Percentiles rank a stretch among this genome's conserved stretches.
These are phyloP conservation scores for Euwallacea fornicatus DNA, from an alignment of 1,140 invertebrate genomes.

Conservation along the genomic window DNA sequence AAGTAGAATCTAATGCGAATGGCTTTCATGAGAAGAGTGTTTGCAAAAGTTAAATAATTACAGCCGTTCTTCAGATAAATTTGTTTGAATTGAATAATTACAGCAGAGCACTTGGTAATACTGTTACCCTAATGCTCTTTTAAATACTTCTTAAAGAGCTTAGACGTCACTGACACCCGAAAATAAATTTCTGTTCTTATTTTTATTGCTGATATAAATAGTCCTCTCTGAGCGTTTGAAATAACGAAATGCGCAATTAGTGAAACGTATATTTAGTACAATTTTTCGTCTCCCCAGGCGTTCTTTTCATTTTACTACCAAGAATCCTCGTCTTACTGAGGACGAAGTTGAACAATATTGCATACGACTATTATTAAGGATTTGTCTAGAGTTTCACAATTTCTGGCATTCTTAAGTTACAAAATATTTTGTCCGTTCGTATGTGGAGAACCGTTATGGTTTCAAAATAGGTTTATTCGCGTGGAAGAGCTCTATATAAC, in stretches of 20 bases:
- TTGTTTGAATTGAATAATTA: constrained; percentile 8
- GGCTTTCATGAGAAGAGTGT: neutral
- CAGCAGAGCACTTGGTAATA: neutral
- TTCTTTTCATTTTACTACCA: neutral
- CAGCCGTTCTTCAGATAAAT: constrained; percentile 4
- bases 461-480: no score
- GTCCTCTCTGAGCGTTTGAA: neutral
- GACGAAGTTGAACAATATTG: no score
- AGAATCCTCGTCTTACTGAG: no score
- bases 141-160: constrained; percentile 27
- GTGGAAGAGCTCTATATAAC: no score
- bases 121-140: constrained; percentile 24
- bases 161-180: constrained; percentile 25
- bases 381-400: no score
- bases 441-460: no score
- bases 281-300: neutral
- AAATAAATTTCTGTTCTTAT: constrained; percentile 29
- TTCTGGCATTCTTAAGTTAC: no score
- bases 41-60: neutral
- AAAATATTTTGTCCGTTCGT: no score
- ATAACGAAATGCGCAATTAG: constrained; percentile 14
- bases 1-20: no score
- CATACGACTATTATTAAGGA: no score
- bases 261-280: constrained; percentile 5
- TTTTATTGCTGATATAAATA: constrained; percentile 32